phyloP scores from a whole-genome alignment of 2,888 invertebrate genomes.

The Ophraella communa region DNA sequence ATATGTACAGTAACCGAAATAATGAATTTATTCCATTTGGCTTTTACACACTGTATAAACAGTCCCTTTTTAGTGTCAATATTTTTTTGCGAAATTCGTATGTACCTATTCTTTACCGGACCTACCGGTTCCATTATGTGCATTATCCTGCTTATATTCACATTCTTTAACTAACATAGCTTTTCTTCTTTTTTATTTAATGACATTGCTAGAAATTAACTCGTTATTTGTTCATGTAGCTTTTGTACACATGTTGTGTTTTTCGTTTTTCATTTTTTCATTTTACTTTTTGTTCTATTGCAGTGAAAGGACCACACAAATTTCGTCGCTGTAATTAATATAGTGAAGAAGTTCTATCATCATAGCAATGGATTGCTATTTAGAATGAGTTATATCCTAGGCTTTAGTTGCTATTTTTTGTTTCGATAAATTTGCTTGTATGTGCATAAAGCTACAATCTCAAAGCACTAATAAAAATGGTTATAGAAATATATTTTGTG shows the following conservation, averaged over 20 bases:
- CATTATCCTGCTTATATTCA: too few species aligned
- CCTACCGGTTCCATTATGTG: too few species aligned
- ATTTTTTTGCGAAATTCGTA: too few species aligned
- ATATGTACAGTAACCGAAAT: too few species aligned
- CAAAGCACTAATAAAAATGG: not conserved
- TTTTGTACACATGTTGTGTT: slow-evolving; percentile 6
- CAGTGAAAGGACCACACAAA: slow-evolving; percentile 27
- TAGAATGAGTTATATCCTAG: not conserved
- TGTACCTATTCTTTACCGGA: too few species aligned
- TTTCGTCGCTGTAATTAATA: slow-evolving; percentile 22
- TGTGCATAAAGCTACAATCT: not conserved
- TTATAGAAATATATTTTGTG: not conserved
- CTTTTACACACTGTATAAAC: too few species aligned
- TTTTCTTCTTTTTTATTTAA: too few species aligned
- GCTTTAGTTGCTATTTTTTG: not conserved
- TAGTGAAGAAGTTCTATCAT: slow-evolving; percentile 13
- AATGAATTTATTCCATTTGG: too few species aligned
- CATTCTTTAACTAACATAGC: too few species aligned
- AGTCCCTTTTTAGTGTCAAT: too few species aligned
- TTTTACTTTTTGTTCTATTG: slow-evolving; percentile 18
- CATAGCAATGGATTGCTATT: slow-evolving; percentile 14
- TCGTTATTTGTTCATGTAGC: too few species aligned
- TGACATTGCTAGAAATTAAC: too few species aligned
- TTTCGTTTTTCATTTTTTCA: slow-evolving; percentile 24
- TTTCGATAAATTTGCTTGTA: not conserved